Conservation (phyloP, 30 jellyfish, hydroid and myxozoan species). For the Catostylus mosaicus region DNA sequence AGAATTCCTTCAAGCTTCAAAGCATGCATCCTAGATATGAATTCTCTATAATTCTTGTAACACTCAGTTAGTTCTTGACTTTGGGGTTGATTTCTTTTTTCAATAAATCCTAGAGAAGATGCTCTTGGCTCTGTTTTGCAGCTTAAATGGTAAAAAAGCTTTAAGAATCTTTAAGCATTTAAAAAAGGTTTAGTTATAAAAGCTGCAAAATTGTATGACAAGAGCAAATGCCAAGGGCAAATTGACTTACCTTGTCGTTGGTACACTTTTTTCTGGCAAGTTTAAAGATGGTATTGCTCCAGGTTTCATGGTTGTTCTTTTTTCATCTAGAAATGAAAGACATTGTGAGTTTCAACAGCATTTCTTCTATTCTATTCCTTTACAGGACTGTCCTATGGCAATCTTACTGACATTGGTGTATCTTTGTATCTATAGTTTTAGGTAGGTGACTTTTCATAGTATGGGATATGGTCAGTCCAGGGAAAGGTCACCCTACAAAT, state of each 20-base stretch:
- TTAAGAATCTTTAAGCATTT: neutral
- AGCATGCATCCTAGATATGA: too few relatives aligned
- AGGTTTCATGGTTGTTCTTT: slow-evolving; percentile 53
- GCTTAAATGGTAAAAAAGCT: neutral
- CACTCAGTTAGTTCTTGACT: too few relatives aligned
- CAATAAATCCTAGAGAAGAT: too few relatives aligned
- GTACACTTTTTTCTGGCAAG: slow-evolving; percentile 38
- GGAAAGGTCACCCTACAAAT: neutral
- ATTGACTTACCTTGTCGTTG: too few relatives aligned
- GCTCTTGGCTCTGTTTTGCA: too few relatives aligned
- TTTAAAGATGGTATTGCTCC: slow-evolving; percentile 53
- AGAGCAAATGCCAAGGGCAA: too few relatives aligned
- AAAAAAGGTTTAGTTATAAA: neutral
- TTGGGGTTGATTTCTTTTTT: too few relatives aligned
- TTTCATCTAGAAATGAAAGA: slow-evolving; percentile 23
- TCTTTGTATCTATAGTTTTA: neutral
- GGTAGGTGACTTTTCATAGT: neutral
- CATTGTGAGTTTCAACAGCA: slow-evolving; percentile 30
- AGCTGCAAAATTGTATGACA: too few relatives aligned
- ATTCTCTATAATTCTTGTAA: too few relatives aligned
- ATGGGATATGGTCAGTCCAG: neutral
- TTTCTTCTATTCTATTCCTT: neutral
- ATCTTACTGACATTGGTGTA: too few relatives aligned
- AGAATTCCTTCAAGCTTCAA: too few relatives aligned
- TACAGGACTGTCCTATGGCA: neutral